These are phyloP conservation scores for Cathartes aura DNA, from an alignment of 2,113 vertebrate genomes.

Conservation along the genomic window DNA sequence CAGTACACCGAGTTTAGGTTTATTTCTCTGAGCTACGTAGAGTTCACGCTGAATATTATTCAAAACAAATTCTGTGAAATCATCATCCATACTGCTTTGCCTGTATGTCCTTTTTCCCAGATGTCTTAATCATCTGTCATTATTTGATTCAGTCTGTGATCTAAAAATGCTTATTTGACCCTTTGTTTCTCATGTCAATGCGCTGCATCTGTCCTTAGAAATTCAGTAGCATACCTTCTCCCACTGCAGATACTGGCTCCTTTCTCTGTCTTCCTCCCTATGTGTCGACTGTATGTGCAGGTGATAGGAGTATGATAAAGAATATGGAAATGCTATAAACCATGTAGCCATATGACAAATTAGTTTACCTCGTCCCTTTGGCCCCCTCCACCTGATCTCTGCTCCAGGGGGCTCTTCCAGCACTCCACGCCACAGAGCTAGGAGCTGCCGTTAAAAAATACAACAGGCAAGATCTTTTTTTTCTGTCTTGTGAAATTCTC, in stretches of 20 bases:
- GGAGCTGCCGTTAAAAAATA: neutral
- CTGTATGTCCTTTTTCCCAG: neutral
- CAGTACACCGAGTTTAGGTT: neutral
- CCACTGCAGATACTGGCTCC: neutral
- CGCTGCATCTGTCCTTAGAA: neutral
- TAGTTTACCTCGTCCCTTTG: neutral
- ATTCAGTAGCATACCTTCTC: neutral
- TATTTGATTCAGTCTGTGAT: neutral
- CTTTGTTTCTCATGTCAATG: neutral
- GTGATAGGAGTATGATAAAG: neutral
- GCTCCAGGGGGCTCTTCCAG: neutral
- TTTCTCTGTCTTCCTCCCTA: neutral
- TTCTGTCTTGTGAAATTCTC: neutral
- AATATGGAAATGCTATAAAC: neutral
- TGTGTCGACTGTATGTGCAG: rapidly evolving
- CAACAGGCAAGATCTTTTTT: neutral
- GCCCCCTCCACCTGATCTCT: neutral
- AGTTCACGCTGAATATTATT: neutral
- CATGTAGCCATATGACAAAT: neutral
- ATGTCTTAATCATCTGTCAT: neutral
- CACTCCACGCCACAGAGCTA: neutral
- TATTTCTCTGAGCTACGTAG: neutral
- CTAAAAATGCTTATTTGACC: neutral
- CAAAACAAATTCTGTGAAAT: neutral
- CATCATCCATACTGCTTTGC: neutral